phyloP scores from a whole-genome alignment of 2,888 invertebrate genomes.

The Protophormia terraenovae region DNA sequence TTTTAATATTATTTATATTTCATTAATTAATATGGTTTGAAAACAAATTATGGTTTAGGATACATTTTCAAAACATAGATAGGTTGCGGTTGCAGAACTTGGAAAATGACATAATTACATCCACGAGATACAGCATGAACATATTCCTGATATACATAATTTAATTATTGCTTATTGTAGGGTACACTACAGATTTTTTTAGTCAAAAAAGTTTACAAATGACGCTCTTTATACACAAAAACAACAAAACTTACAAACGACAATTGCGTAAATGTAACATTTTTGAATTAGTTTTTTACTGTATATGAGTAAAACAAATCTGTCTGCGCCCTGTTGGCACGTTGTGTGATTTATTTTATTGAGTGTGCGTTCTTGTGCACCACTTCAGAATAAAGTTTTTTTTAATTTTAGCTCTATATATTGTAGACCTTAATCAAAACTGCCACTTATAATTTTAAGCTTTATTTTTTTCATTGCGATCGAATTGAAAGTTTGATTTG shows the following conservation, averaged over 20 bases:
- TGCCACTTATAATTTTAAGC: slow-evolving; percentile 66
- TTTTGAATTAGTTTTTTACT: slow-evolving; percentile 23
- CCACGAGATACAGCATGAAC: too few species aligned
- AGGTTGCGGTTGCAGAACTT: too few species aligned
- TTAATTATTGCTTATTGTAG: not conserved
- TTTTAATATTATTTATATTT: too few species aligned
- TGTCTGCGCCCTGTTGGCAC: slow-evolving; percentile 46
- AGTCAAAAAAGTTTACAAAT: slow-evolving; percentile 45
- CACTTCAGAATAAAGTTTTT: slow-evolving; percentile 45
- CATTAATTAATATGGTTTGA: too few species aligned
- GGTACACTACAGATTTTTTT: slow-evolving; percentile 12
- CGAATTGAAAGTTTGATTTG: slow-evolving; percentile 49
- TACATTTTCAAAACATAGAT: too few species aligned
- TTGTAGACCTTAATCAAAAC: slow-evolving; percentile 67
- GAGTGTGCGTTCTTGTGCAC: slow-evolving; percentile 27
- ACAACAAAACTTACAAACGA: not conserved
- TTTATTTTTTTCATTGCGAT: slow-evolving; percentile 29
- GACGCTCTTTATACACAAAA: slow-evolving; percentile 61
- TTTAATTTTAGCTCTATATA: not conserved
- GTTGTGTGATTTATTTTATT: slow-evolving; percentile 43
- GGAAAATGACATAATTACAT: too few species aligned
- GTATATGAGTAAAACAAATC: not conserved
- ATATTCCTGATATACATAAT: too few species aligned
- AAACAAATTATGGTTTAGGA: too few species aligned
- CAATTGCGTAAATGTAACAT: slow-evolving; percentile 58